These are phyloP conservation scores for Protosalanx chinensis DNA, from an alignment of 2,797 vertebrate species.

Conservation along the genomic window DNA sequence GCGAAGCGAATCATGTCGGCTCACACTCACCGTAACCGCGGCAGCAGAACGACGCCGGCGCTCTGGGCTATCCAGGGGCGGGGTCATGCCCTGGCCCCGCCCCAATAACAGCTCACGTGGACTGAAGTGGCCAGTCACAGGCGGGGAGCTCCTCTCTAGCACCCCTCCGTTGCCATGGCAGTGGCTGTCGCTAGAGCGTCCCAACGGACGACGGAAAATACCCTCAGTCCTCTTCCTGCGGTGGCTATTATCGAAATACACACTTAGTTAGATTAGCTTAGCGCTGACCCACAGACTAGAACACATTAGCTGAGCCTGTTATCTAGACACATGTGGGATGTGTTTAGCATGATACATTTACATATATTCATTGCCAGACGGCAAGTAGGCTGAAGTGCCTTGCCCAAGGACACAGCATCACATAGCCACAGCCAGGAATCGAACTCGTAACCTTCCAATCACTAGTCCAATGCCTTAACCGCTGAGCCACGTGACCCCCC, in stretches of 20 bases:
- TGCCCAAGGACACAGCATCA: no score
- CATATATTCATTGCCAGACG: no score
- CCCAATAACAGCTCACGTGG: conserved; percentile 89
- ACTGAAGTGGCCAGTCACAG: conserved; percentile 82
- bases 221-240: conserved; percentile 85
- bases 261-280: neutral
- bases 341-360: neutral
- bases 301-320: neutral
- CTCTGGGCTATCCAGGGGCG: conserved; percentile 88
- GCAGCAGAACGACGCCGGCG: conserved; percentile 82
- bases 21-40: conserved; percentile 86
- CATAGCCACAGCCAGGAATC: no score
- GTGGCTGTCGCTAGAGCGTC: conserved; percentile 83
- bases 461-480: no score
- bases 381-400: no score
- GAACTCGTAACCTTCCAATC: no score
- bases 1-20: conserved; percentile 86
- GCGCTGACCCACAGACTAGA: neutral
- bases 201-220: conserved; percentile 82
- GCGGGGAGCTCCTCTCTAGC: conserved; percentile 86
- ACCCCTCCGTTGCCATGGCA: conserved; percentile 80
- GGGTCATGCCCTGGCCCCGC: conserved; percentile 70
- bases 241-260: conserved; percentile 70
- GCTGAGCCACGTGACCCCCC: no score
- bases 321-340: neutral